A percentile compares a stretch with the other conserved stretches of the same genome.
Conservation (phyloP, 2,113 vertebrate genomes). For the Pangasianodon gigas region DNA sequence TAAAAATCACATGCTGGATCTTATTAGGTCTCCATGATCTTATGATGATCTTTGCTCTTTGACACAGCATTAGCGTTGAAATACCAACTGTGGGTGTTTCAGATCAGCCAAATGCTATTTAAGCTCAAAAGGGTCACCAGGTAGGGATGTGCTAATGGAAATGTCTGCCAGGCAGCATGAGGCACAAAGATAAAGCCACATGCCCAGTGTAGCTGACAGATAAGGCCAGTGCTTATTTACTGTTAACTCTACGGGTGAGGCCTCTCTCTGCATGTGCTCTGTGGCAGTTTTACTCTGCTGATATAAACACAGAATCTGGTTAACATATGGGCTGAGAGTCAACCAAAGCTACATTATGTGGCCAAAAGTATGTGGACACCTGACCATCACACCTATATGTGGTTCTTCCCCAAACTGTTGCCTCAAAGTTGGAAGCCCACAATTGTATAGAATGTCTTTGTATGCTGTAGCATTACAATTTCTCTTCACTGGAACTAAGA, state of each 20-base stretch:
- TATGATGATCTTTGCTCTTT: not conserved
- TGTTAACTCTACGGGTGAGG: conserved; percentile 12
- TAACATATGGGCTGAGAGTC: not conserved
- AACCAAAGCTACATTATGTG: not conserved
- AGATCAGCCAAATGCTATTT: conserved; percentile 14
- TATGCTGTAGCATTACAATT: not conserved
- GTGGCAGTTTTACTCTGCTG: not conserved
- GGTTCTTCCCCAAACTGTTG: not conserved
- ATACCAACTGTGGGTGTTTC: not conserved
- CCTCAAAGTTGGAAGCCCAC: not conserved
- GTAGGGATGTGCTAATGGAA: conserved; percentile 32
- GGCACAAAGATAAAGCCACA: conserved; percentile 50
- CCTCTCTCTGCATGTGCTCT: conserved; percentile 12
- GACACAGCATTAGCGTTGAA: not conserved
- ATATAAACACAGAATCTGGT: not conserved
- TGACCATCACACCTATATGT: not conserved
- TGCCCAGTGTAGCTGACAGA: conserved; percentile 39
- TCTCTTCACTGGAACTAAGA: not conserved
- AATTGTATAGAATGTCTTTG: not conserved
- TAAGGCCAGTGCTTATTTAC: conserved; percentile 49
- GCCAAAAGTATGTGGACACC: not conserved
- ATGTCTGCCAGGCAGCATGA: conserved; percentile 31
- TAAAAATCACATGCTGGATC: not conserved
- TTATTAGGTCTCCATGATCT: not conserved
- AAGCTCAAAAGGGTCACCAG: not conserved